Evolutionary conservation across 92 coral and sea anemone genomes (phyloP), one percentile per base, ranked within the genome.

Genomic region (Heteractis magnifica): DNA sequence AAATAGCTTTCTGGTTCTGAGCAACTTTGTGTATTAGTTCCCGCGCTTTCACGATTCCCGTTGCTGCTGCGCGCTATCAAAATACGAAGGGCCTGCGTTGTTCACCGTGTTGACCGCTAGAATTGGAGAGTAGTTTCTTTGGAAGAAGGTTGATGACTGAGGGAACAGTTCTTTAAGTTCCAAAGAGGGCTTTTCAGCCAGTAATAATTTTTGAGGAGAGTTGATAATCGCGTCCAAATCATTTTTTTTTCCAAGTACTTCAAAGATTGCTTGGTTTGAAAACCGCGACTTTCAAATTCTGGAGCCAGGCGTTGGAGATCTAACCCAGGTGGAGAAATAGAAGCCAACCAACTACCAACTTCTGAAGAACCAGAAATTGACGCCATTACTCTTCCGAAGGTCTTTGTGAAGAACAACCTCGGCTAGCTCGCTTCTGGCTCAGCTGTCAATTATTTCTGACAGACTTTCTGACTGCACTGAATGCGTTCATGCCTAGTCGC

Each of bases 261-360:
- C n/a, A 77, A 65, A 51, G 78, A 77, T 34, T 78, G 41, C 56
- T 76, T 18, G 70, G 84, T 23, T 23, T 55, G 21, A 84, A 84
- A 88, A 26, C 84, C 85, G 8, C 88, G 58, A 0, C 85, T 84
- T 78, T 88, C 85, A 14, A 87, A 87, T 20, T 65, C 79, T 26
- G 72, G 72, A 1, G 72, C 72, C 9, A 65, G 44, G 49, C 48
- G 48, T 65, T 20, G 11, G 1, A 65, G 12, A 65, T 65, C 72
- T 20, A 65, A 8, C 7, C 72, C 72, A 65, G 9, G 9, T 14
- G 65, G 65, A 8, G 72, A 65, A 8, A 65, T 65, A 20, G 72
- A 19, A 20, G 10, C 9, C 48, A 65, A 8, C 72, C 72, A 65
- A n/a, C 20, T 8, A 21, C 7, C 11, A 5, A 65, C 72, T 65